Evolutionary conservation across 2,888 invertebrate species (phyloP).

Genomic region (Volucella zonaria): DNA sequence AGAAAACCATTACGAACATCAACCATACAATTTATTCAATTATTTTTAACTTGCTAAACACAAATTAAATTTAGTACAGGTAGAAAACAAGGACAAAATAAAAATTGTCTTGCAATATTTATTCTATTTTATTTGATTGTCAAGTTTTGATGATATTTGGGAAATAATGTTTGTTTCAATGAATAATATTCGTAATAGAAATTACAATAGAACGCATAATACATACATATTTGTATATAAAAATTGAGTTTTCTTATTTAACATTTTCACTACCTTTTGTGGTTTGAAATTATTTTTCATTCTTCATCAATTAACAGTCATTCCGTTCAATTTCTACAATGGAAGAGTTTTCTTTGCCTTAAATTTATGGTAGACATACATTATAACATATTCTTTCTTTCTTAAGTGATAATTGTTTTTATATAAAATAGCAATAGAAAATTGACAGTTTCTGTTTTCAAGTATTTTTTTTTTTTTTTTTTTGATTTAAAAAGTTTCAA

Average conservation of each 20-base stretch:
- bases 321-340: slow-evolving; percentile 57
- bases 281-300: slow-evolving; percentile 18
- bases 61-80: slow-evolving; percentile 24
- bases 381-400: slow-evolving; percentile 34
- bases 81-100: slow-evolving; percentile 41
- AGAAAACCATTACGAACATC: slow-evolving; percentile 55
- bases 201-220: not conserved
- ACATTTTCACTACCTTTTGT: slow-evolving; percentile 9
- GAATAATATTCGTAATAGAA: not conserved
- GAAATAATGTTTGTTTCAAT: not conserved
- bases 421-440: slow-evolving; percentile 69
- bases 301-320: slow-evolving; percentile 63
- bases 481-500: slow-evolving; percentile 55
- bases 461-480: slow-evolving; percentile 25
- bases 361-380: slow-evolving; percentile 48
- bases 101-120: slow-evolving; percentile 28
- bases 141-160: slow-evolving; percentile 52
- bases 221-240: not conserved
- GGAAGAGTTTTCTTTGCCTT: slow-evolving; percentile 57
- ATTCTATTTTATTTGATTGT: slow-evolving; percentile 64
- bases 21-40: slow-evolving; percentile 65
- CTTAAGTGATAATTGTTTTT: slow-evolving; percentile 32
- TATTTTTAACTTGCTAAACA: slow-evolving; percentile 46
- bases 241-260: slow-evolving; percentile 27
- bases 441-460: slow-evolving; percentile 69